Evolutionary conservation across 2,113 vertebrate species (phyloP).

Genomic region (Eptatretus burgeri): DNA sequence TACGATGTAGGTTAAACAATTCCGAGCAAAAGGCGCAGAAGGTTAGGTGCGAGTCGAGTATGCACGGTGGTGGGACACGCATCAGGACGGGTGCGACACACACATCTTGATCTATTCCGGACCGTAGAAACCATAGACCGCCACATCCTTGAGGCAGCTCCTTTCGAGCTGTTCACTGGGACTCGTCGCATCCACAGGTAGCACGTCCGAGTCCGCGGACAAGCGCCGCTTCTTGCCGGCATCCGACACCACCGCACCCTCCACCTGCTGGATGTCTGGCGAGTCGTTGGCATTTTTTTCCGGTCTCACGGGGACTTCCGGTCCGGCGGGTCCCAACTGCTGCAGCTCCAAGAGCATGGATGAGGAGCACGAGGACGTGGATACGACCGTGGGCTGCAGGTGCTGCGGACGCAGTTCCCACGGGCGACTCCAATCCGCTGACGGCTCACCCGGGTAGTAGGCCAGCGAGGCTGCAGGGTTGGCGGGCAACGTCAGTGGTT

Average conservation of each 20-base stretch:
- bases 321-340: conserved; percentile 1
- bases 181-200: too few species aligned
- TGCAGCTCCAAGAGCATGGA: conserved; percentile 4
- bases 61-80: too few species aligned
- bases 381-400: not conserved
- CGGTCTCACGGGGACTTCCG: not conserved
- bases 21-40: too few species aligned
- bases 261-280: not conserved
- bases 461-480: conserved; percentile 1
- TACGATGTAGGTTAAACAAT: too few species aligned
- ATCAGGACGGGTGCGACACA: too few species aligned
- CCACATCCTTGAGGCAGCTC: conserved; percentile 1
- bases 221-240: conserved; percentile 1
- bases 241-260: not conserved
- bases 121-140: conserved; percentile 1
- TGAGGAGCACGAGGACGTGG: not conserved
- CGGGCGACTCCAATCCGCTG: not conserved
- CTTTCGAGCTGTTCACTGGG: not conserved
- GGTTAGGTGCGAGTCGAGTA: too few species aligned
- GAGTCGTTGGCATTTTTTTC: not conserved
- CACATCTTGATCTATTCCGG: not conserved
- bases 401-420: conserved; percentile 2
- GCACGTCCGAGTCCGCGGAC: not conserved
- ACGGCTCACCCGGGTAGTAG: not conserved
- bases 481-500: not conserved